Evolutionary conservation across 2,113 vertebrate genomes (phyloP).

Genomic region (Tapirus terrestris): DNA sequence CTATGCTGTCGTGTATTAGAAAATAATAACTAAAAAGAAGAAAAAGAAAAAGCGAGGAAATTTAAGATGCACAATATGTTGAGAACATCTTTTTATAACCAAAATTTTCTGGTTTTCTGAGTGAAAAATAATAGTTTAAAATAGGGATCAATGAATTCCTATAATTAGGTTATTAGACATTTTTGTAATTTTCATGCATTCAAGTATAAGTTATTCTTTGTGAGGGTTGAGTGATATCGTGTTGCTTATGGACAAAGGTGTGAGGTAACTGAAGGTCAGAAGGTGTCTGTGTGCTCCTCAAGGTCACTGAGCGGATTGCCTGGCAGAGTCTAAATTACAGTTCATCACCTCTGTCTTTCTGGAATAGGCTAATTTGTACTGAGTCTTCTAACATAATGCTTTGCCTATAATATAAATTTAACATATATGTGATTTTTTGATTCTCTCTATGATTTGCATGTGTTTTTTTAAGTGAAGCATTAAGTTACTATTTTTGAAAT

Average conservation of each 20-base stretch:
- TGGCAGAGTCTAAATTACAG: not conserved
- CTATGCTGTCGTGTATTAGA: not conserved
- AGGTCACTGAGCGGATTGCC: not conserved
- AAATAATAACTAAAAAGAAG: not conserved
- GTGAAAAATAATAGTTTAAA: not conserved
- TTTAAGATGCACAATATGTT: not conserved
- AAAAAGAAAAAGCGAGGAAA: not conserved
- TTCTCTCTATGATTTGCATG: not conserved
- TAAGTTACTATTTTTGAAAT: not conserved
- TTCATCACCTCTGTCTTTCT: not conserved
- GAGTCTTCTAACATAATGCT: not conserved
- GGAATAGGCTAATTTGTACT: not conserved
- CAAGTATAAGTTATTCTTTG: not conserved
- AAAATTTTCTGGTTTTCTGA: not conserved
- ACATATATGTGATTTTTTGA: not conserved
- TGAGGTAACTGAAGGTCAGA: not conserved
- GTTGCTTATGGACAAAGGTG: not conserved
- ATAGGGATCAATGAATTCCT: not conserved
- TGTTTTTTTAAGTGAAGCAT: not conserved
- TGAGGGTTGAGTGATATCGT: not conserved
- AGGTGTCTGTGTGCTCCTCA: fast-evolving
- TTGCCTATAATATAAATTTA: not conserved
- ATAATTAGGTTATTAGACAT: not conserved
- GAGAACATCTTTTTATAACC: not conserved
- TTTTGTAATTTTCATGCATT: not conserved